A percentile compares a stretch with the other conserved stretches of the same genome.
Conservation (phyloP, 2,113 vertebrate genomes). For the Copsychus sechellarum region DNA sequence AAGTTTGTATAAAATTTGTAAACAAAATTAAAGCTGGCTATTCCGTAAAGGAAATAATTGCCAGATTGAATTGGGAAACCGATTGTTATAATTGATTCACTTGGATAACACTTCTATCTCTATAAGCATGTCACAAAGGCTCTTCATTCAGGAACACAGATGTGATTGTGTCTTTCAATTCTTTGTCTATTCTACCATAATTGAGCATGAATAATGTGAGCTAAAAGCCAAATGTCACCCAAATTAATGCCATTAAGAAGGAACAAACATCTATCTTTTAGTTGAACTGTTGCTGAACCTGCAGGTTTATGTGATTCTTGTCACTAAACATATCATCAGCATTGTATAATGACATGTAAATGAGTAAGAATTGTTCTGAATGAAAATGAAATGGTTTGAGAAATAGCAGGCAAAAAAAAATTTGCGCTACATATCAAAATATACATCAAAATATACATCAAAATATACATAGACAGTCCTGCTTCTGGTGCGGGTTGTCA, state of each 20-base stretch:
- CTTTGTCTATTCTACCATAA: conserved; percentile 19
- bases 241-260: conserved; percentile 13
- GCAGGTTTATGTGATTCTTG: neutral
- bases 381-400: neutral
- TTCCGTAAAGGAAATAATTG: conserved; percentile 18
- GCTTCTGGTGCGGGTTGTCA: neutral
- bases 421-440: neutral
- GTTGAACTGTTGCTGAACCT: conserved; percentile 7
- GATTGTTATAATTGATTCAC: conserved; percentile 8
- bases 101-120: conserved; percentile 15
- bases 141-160: neutral
- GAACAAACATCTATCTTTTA: neutral
- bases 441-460: neutral
- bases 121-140: neutral
- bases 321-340: neutral
- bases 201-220: neutral
- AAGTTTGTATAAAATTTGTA: neutral
- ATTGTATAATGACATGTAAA: conserved; percentile 18
- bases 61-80: neutral
- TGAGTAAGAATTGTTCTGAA: neutral
- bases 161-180: neutral
- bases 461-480: neutral
- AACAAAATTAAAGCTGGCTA: neutral
- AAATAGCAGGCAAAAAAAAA: neutral
- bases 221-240: conserved; percentile 1